These are phyloP conservation scores for Herminia tarsipennalis DNA, from an alignment of 2,888 invertebrate species.

Conservation along the genomic window DNA sequence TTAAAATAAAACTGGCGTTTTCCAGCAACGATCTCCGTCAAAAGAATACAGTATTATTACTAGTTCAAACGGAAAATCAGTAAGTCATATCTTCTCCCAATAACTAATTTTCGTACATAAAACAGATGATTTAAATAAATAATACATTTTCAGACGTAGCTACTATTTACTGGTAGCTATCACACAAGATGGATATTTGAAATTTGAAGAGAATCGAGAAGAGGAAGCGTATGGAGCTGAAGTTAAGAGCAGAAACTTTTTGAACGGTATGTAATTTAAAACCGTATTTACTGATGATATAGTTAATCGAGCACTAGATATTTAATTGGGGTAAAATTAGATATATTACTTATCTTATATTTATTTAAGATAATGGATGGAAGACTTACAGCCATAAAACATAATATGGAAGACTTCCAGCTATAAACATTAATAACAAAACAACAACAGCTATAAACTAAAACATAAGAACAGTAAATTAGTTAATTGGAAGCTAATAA, in stretches of 20 bases:
- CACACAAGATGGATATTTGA: slow-evolving; percentile 92
- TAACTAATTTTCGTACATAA: not conserved
- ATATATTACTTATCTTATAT: too few species aligned
- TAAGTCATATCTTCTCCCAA: slow-evolving; percentile 61
- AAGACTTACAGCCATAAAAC: too few species aligned
- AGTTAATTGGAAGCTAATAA: too few species aligned
- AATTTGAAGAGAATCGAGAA: slow-evolving; percentile 94
- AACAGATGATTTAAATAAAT: too few species aligned
- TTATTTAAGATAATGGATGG: too few species aligned
- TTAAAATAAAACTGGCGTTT: slow-evolving; percentile 94
- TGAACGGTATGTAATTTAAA: slow-evolving; percentile 88
- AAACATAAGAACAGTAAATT: too few species aligned
- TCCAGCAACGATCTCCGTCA: slow-evolving; percentile 92
- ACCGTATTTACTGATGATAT: not conserved
- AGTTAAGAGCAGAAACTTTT: slow-evolving; percentile 91
- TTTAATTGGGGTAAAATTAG: not conserved
- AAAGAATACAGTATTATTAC: slow-evolving; percentile 91
- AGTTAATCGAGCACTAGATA: not conserved
- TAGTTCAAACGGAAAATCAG: slow-evolving; percentile 94
- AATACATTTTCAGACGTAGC: slow-evolving; percentile 88
- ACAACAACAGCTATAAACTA: too few species aligned
- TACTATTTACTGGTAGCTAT: slow-evolving; percentile 94
- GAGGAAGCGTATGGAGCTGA: slow-evolving; percentile 90
- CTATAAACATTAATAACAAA: too few species aligned
- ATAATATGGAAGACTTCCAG: too few species aligned